Conservation (phyloP, 2,888 invertebrate genomes). For the Chloroclysta siterata region DNA sequence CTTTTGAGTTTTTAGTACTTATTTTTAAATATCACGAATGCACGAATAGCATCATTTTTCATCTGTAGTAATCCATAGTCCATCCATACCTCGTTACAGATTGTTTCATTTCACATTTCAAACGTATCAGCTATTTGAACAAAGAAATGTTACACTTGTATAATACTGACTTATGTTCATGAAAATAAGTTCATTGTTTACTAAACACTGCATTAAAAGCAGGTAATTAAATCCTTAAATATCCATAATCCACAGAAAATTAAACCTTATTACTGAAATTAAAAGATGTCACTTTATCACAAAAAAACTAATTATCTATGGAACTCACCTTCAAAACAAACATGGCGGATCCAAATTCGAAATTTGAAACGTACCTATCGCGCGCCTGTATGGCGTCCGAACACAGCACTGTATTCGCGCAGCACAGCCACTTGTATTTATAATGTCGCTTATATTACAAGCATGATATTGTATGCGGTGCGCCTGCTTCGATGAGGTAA, state of each 20-base stretch:
- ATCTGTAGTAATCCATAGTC: too few relatives aligned
- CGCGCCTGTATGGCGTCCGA: constrained; percentile 69
- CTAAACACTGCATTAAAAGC: too few relatives aligned
- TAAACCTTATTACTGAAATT: not conserved
- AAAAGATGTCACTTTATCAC: not conserved
- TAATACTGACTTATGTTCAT: too few relatives aligned
- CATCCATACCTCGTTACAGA: too few relatives aligned
- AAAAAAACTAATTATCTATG: constrained; percentile 12
- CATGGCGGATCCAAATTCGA: constrained; percentile 61
- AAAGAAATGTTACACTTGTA: too few relatives aligned
- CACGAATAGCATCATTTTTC: too few relatives aligned
- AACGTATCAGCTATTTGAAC: too few relatives aligned
- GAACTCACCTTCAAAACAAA: constrained; percentile 78
- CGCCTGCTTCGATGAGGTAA: constrained; percentile 73
- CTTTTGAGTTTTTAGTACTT: too few relatives aligned
- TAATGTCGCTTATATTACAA: constrained; percentile 78
- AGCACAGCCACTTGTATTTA: constrained; percentile 74
- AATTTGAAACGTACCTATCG: constrained; percentile 65
- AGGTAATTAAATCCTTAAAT: too few relatives aligned
- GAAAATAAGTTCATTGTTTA: too few relatives aligned
- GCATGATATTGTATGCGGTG: constrained; percentile 74
- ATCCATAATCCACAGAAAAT: not conserved
- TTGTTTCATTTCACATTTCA: too few relatives aligned
- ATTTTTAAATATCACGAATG: too few relatives aligned
- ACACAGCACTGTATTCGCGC: constrained; percentile 65